Evolutionary conservation across 2,888 invertebrate genomes (phyloP).

Genomic region (Iphiclides podalirius): DNA sequence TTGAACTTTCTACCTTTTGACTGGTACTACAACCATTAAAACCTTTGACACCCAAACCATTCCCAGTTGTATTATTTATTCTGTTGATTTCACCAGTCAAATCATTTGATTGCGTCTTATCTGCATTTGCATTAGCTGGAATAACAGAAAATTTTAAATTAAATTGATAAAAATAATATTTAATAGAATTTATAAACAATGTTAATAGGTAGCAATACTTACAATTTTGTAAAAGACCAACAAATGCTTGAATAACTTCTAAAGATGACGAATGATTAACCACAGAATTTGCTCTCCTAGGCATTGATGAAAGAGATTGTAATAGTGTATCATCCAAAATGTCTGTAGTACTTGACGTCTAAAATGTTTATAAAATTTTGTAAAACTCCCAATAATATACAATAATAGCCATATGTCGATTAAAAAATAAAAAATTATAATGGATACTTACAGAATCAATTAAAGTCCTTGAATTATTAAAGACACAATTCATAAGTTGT

Average conservation of each 20-base stretch:
- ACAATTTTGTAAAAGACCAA: slow-evolving; percentile 14
- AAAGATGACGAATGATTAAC: slow-evolving; percentile 9
- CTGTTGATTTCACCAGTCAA: slow-evolving; percentile 3
- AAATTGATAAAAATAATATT: neutral
- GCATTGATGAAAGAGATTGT: slow-evolving; percentile 1
- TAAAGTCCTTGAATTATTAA: slow-evolving; percentile 6
- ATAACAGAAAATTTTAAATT: too few relatives aligned
- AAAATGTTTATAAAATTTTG: slow-evolving; percentile 5
- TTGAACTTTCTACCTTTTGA: slow-evolving; percentile 11
- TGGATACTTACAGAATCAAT: slow-evolving; percentile 15
- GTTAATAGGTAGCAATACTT: slow-evolving; percentile 8
- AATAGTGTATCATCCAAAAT: slow-evolving; percentile 10
- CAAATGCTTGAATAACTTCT: slow-evolving; percentile 16
- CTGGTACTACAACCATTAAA: slow-evolving; percentile 13
- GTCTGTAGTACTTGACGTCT: slow-evolving; percentile 4
- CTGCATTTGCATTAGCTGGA: slow-evolving; percentile 8
- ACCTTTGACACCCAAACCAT: slow-evolving; percentile 11
- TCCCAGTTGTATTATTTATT: slow-evolving; percentile 2
- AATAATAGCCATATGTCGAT: neutral
- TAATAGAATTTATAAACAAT: neutral
- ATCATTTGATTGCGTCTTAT: slow-evolving; percentile 7
- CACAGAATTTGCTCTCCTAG: slow-evolving; percentile 10
- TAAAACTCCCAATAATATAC: too few relatives aligned
- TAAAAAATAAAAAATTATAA: neutral
- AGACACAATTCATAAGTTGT: slow-evolving; percentile 25